Conservation (phyloP, 2,888 invertebrate genomes). For the Selenia dentaria region DNA sequence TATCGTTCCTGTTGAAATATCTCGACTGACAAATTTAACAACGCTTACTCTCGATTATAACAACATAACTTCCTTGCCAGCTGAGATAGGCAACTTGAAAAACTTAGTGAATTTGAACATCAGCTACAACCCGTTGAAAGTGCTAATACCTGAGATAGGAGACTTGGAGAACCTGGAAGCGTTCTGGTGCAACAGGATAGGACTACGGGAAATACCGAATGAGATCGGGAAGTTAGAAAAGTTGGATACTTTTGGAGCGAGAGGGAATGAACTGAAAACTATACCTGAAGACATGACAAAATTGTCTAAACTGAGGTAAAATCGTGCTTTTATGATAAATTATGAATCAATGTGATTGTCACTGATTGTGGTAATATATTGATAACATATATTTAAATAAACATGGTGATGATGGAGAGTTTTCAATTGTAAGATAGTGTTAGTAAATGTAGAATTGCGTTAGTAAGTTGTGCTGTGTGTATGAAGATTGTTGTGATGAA, state of each 20-base stretch:
- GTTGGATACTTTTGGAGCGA: slow-evolving; percentile 87
- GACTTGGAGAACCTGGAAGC: slow-evolving; percentile 85
- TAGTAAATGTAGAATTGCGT: too few species aligned
- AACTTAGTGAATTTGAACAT: slow-evolving; percentile 86
- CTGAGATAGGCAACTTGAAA: slow-evolving; percentile 84
- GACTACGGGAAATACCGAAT: slow-evolving; percentile 82
- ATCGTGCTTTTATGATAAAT: too few species aligned
- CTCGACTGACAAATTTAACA: slow-evolving; percentile 81
- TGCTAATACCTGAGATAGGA: slow-evolving; percentile 85
- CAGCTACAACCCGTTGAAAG: slow-evolving; percentile 86
- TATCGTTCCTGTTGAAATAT: slow-evolving; percentile 74
- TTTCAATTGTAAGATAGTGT: too few species aligned
- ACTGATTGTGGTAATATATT: too few species aligned
- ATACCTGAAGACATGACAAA: slow-evolving; percentile 85
- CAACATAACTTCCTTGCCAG: slow-evolving; percentile 84
- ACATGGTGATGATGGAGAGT: too few species aligned
- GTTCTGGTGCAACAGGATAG: slow-evolving; percentile 87
- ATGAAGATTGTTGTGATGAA: too few species aligned
- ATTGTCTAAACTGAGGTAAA: slow-evolving; percentile 82
- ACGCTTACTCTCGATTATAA: slow-evolving; percentile 88
- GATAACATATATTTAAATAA: too few species aligned
- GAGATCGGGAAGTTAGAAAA: slow-evolving; percentile 85
- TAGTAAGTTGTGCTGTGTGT: too few species aligned
- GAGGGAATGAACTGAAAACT: slow-evolving; percentile 84
- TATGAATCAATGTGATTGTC: too few species aligned